These are phyloP conservation scores for Eriocheir sinensis DNA, from an alignment of 1,140 invertebrate genomes.

Conservation along the genomic window DNA sequence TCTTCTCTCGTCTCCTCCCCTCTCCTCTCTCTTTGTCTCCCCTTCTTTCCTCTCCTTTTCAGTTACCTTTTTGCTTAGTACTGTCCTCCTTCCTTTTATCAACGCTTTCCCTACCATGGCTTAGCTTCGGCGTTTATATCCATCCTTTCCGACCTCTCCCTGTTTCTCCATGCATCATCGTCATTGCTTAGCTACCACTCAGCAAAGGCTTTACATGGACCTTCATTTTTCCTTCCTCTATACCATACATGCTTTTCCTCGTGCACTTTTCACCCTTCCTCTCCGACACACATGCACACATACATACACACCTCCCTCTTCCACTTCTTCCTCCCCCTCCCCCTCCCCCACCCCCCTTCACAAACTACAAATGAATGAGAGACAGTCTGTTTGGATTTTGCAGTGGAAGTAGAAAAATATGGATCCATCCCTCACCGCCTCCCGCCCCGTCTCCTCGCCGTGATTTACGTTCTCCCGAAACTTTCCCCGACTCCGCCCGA, in stretches of 20 bases:
- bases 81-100: not conserved
- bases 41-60: not conserved
- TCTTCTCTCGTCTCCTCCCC: not conserved
- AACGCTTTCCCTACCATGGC: not conserved
- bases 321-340: not conserved
- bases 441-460: not conserved
- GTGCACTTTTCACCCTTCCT: not conserved
- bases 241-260: not conserved
- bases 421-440: not conserved
- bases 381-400: not conserved
- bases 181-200: not conserved
- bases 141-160: not conserved
- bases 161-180: not conserved
- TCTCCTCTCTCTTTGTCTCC: not conserved
- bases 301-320: not conserved
- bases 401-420: constrained; percentile 2
- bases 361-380: not conserved
- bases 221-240: not conserved
- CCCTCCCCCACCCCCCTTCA: not conserved
- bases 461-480: constrained; percentile 28
- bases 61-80: not conserved
- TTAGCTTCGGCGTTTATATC: not conserved
- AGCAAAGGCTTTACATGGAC: not conserved
- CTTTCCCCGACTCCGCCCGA: constrained; percentile 20
- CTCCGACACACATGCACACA: constrained; percentile 37